A percentile compares a stretch with the other conserved stretches of the same genome.
Evolutionary conservation across 2,888 invertebrate species (phyloP).

Genomic region (Nymphalis urticae): DNA sequence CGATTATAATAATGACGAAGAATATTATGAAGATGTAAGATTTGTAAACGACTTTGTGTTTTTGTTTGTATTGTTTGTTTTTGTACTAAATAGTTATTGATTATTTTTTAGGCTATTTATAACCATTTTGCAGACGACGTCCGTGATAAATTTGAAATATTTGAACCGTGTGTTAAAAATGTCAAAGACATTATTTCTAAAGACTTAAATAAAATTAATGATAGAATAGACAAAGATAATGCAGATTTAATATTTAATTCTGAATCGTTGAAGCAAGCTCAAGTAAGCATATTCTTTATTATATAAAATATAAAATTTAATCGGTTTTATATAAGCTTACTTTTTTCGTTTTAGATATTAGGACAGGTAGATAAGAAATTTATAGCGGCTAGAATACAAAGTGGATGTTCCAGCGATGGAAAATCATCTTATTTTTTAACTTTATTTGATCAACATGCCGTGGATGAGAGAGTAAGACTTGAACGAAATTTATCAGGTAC

Average conservation of each 20-base stretch:
- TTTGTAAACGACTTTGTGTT: not conserved
- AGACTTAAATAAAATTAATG: constrained; percentile 56
- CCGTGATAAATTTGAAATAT: constrained; percentile 71
- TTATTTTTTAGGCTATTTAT: constrained; percentile 60
- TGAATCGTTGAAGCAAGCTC: constrained; percentile 53
- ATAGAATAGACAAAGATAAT: constrained; percentile 54
- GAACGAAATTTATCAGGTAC: constrained; percentile 85
- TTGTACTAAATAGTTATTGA: not conserved
- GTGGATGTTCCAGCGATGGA: constrained; percentile 46
- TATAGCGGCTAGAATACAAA: constrained; percentile 78
- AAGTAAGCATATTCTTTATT: constrained; percentile 44
- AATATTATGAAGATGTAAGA: constrained; percentile 66
- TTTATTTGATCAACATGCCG: constrained; percentile 93
- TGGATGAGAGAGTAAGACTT: constrained; percentile 90
- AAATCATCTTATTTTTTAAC: constrained; percentile 77
- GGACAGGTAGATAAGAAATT: constrained; percentile 90
- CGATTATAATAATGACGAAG: constrained; percentile 47
- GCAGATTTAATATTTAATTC: constrained; percentile 61
- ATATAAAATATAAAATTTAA: not conserved
- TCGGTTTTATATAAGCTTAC: not conserved
- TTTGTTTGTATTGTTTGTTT: not conserved
- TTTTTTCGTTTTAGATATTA: constrained; percentile 77
- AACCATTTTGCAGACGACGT: constrained; percentile 71
- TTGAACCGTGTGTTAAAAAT: constrained; percentile 57
- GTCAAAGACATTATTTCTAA: constrained; percentile 50